Conservation (phyloP, 2,888 invertebrate genomes). For the Euzophera pinguis region DNA sequence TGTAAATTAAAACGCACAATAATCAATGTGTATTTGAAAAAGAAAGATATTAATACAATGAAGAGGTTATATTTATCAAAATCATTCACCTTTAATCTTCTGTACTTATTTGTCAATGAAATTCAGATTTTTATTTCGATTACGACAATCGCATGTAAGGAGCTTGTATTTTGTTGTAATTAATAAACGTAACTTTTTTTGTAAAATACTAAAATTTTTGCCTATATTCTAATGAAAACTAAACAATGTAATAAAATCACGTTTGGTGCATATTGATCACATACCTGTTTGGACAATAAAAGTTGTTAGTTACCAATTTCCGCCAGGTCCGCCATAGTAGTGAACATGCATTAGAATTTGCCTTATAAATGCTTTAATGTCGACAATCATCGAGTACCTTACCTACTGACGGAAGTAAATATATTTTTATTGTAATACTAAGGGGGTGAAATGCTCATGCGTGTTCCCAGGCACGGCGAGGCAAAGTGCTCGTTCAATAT, state of each 20-base stretch:
- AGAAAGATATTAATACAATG: no score
- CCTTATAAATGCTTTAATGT: slow-evolving; percentile 23
- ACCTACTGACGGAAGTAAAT: slow-evolving; percentile 20
- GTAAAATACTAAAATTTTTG: no score
- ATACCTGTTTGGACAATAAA: slow-evolving; percentile 57
- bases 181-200: background rate
- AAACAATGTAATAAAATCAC: slow-evolving; percentile 13
- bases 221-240: background rate
- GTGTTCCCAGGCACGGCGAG: slow-evolving; percentile 37
- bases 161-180: slow-evolving; percentile 18
- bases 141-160: background rate
- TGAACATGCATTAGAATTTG: slow-evolving; percentile 36
- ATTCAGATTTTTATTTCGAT: background rate
- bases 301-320: slow-evolving; percentile 60
- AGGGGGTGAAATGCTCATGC: slow-evolving; percentile 31
- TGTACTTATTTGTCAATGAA: background rate
- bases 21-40: slow-evolving; percentile 21
- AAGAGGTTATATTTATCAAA: slow-evolving; percentile 20
- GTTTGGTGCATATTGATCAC: slow-evolving; percentile 27
- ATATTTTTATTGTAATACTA: slow-evolving; percentile 19
- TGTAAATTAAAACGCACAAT: slow-evolving; percentile 55
- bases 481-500: slow-evolving; percentile 40
- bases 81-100: slow-evolving; percentile 18
- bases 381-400: slow-evolving; percentile 19
- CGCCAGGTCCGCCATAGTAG: slow-evolving; percentile 38